Evolutionary conservation across 2,797 vertebrate genomes (phyloP).

Genomic region (Hoplostethus atlanticus): DNA sequence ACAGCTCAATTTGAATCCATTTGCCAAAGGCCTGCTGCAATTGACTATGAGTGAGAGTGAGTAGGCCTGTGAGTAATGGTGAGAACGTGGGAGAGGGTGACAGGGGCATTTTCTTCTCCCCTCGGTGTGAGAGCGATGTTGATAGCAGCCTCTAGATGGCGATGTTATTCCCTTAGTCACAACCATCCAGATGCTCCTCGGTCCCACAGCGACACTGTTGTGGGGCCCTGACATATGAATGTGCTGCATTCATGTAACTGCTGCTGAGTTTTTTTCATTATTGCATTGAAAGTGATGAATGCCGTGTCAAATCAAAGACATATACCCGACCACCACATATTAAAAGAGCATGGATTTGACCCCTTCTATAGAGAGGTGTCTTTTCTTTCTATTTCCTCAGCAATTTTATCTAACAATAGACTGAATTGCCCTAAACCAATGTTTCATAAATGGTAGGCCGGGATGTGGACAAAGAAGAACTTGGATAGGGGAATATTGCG

Average conservation of each 20-base stretch:
- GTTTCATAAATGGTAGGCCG: constrained; percentile 11
- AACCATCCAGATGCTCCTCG: neutral
- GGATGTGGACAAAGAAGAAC: constrained; percentile 26
- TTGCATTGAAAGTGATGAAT: constrained; percentile 39
- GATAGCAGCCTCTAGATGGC: constrained; percentile 77
- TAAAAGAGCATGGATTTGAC: constrained; percentile 42
- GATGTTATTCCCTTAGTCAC: constrained; percentile 77
- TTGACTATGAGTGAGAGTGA: constrained; percentile 23
- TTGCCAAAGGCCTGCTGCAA: constrained; percentile 46
- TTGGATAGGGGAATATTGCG: constrained; percentile 1
- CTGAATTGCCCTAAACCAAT: constrained; percentile 25
- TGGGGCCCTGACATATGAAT: constrained; percentile 30
- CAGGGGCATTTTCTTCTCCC: constrained; percentile 25
- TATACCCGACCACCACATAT: constrained; percentile 29
- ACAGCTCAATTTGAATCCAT: constrained; percentile 42
- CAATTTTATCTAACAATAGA: constrained; percentile 40
- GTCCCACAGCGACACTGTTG: constrained; percentile 16
- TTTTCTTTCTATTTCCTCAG: constrained; percentile 22
- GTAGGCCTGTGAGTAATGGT: constrained; percentile 7
- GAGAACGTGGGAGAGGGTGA: constrained; percentile 32
- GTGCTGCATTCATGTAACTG: constrained; percentile 28
- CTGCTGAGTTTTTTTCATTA: constrained; percentile 28
- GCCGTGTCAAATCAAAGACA: constrained; percentile 41
- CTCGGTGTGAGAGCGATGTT: constrained; percentile 9
- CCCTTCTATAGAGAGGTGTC: constrained; percentile 19